Conservation (phyloP, 92 coral and sea anemone species). For the Diadumene lineata region DNA sequence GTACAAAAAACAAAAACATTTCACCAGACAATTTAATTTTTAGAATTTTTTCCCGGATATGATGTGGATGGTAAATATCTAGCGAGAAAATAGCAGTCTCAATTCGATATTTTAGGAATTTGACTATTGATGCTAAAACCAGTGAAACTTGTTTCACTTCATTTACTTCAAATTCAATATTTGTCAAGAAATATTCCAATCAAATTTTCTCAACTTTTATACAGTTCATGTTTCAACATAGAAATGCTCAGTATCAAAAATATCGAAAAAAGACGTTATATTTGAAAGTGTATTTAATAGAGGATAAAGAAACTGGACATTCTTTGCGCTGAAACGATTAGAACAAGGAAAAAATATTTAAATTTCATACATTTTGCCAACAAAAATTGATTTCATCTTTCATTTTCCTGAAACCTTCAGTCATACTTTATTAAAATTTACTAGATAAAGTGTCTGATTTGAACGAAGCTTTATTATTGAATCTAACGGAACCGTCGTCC, state of each 20-base stretch:
- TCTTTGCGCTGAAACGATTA: background rate
- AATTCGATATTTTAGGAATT: too few species aligned
- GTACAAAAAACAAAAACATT: background rate
- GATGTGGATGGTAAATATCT: too few species aligned
- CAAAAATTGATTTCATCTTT: too few species aligned
- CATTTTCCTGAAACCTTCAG: too few species aligned
- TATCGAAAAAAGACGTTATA: too few species aligned
- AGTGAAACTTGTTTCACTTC: background rate
- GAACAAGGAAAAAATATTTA: too few species aligned
- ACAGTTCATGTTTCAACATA: too few species aligned
- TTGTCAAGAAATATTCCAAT: background rate
- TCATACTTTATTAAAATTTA: too few species aligned
- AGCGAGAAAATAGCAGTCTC: too few species aligned
- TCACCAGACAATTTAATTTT: background rate
- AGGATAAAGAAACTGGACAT: background rate
- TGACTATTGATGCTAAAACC: background rate
- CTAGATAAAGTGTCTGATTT: too few species aligned
- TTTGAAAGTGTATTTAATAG: background rate
- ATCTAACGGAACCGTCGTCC: background rate
- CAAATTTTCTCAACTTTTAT: background rate
- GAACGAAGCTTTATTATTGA: background rate
- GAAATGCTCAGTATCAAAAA: background rate
- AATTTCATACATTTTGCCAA: too few species aligned
- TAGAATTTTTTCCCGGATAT: background rate
- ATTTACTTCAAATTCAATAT: background rate